Conservation (phyloP, 2,113 vertebrate genomes). For the Mormyrus iriodes region DNA sequence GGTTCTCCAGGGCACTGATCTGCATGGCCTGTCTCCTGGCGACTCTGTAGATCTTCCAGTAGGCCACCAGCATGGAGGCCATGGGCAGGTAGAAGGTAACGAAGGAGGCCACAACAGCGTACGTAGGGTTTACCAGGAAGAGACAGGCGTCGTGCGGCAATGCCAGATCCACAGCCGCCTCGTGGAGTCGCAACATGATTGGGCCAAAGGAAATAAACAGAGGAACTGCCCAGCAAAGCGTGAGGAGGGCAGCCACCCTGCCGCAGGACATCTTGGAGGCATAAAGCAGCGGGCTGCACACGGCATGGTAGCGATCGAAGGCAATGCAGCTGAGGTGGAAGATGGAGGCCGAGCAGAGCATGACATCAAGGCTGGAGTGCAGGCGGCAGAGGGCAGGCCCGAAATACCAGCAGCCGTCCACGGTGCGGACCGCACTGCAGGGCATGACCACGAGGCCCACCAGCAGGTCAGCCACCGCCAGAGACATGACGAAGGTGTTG, state of each 20-base stretch:
- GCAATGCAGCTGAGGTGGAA: conserved; percentile 72
- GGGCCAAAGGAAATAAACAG: conserved; percentile 65
- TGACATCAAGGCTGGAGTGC: conserved; percentile 69
- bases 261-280: conserved; percentile 58
- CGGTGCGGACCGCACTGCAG: conserved; percentile 67
- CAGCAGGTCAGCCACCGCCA: conserved; percentile 68
- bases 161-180: conserved; percentile 43
- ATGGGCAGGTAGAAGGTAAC: conserved; percentile 70
- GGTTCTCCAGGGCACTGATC: conserved; percentile 64
- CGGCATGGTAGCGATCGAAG: conserved; percentile 68
- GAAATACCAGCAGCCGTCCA: conserved; percentile 68
- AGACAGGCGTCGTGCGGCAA: conserved; percentile 54
- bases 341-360: conserved; percentile 71
- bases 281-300: conserved; percentile 66
- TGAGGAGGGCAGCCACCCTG: conserved; percentile 53
- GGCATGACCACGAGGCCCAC: conserved; percentile 71
- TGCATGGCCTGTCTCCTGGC: conserved; percentile 64
- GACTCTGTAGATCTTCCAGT: conserved; percentile 70
- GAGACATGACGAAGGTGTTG: conserved; percentile 66
- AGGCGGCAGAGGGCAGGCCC: conserved; percentile 59
- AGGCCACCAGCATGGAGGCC: conserved; percentile 62
- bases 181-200: conserved; percentile 62
- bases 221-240: conserved; percentile 62
- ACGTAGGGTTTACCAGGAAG: conserved; percentile 61
- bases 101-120: conserved; percentile 63